Percentiles rank a stretch among this genome's conserved stretches.
phyloP scores from a whole-genome alignment of 30 jellyfish, hydroid and myxozoan genomes.

The Phacellophora camtschatica region DNA sequence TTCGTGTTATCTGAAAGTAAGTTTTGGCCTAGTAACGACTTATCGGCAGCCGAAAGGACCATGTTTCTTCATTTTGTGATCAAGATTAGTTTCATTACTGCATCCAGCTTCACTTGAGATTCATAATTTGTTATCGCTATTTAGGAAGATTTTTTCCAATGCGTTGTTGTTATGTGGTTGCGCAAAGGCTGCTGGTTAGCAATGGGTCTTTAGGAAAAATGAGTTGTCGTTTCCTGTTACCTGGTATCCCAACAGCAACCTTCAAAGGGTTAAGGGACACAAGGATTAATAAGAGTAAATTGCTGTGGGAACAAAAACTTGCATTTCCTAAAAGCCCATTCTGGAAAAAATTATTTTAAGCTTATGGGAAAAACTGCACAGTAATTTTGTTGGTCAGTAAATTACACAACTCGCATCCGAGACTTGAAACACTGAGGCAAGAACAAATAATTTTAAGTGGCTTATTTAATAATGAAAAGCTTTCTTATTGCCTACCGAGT shows the following conservation, averaged over 20 bases:
- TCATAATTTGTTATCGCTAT: too few relatives aligned
- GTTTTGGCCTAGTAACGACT: too few relatives aligned
- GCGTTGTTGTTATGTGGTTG: too few relatives aligned
- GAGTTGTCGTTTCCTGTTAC: too few relatives aligned
- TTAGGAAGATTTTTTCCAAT: too few relatives aligned
- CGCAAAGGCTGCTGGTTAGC: background rate
- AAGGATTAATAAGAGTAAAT: background rate
- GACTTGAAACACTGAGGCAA: constrained; percentile 40
- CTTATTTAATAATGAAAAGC: constrained; percentile 19
- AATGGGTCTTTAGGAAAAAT: background rate
- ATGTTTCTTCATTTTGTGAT: background rate
- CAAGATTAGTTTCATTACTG: background rate
- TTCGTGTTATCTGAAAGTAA: too few relatives aligned
- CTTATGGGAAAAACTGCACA: background rate
- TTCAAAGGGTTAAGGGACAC: too few relatives aligned
- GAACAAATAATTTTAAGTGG: constrained; percentile 53
- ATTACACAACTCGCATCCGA: background rate
- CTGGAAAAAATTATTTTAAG: background rate
- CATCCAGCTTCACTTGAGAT: too few relatives aligned
- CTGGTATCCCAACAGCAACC: too few relatives aligned
- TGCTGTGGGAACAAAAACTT: background rate
- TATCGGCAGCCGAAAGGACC: background rate
- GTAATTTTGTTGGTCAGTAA: background rate
- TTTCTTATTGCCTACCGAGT: constrained; percentile 29
- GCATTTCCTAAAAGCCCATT: background rate